These are phyloP conservation scores for Numida meleagris DNA, from an alignment of 2,113 vertebrate genomes.

Conservation along the genomic window DNA sequence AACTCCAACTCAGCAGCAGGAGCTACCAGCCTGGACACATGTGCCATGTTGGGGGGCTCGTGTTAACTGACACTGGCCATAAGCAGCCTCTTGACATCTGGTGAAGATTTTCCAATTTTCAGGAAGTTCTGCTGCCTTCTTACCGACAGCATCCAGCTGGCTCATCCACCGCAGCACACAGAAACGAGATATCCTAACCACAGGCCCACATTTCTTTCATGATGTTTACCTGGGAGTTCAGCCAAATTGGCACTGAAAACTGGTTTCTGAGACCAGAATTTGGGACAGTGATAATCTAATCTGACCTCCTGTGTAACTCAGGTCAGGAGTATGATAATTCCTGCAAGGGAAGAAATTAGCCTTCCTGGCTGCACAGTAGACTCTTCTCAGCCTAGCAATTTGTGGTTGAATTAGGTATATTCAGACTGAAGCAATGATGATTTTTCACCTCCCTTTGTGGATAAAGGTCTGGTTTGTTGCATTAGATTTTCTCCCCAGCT, in stretches of 20 bases:
- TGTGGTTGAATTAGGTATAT: slow-evolving; percentile 40
- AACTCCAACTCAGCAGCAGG: background rate
- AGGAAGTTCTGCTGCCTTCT: slow-evolving; percentile 17
- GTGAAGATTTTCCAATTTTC: background rate
- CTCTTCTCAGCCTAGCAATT: slow-evolving; percentile 19
- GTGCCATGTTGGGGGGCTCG: background rate
- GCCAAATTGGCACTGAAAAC: slow-evolving; percentile 34
- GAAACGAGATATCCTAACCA: background rate
- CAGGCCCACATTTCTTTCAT: rapidly evolving
- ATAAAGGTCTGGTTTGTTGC: background rate
- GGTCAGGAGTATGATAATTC: slow-evolving; percentile 36
- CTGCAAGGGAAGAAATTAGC: slow-evolving; percentile 13
- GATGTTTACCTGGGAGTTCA: slow-evolving; percentile 29
- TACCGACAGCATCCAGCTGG: background rate
- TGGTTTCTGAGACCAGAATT: slow-evolving; percentile 23
- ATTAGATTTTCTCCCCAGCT: background rate
- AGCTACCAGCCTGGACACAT: background rate
- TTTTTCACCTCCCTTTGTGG: background rate
- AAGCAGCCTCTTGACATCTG: background rate
- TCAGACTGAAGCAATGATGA: slow-evolving; percentile 4
- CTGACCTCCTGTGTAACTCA: slow-evolving; percentile 24
- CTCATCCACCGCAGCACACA: background rate
- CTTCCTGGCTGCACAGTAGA: background rate
- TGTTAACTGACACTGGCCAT: background rate
- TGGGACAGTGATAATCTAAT: slow-evolving; percentile 30